Conservation (phyloP, 2,888 invertebrate genomes). For the Archips crataeganus region DNA sequence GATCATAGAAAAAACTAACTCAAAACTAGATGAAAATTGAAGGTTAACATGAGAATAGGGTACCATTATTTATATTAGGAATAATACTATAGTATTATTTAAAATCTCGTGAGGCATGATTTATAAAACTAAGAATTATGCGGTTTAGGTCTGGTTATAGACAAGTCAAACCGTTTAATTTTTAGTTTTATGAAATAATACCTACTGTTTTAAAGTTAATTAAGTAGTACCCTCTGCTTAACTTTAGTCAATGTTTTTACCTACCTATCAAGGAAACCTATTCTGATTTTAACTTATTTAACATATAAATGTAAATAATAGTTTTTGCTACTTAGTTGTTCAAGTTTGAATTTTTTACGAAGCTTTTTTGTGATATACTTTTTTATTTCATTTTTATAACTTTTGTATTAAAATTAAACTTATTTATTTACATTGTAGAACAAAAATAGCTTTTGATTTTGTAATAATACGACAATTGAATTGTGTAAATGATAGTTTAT, state of each 20-base stretch:
- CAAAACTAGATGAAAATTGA: constrained; percentile 49
- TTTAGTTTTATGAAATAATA: not conserved
- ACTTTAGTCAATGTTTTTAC: constrained; percentile 32
- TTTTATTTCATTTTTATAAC: constrained; percentile 42
- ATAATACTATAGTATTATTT: constrained; percentile 3
- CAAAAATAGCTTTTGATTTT: constrained; percentile 34
- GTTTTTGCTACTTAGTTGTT: constrained; percentile 40
- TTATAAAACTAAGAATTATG: too few species aligned
- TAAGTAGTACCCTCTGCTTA: constrained; percentile 10
- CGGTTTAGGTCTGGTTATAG: too few species aligned
- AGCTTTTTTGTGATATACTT: constrained; percentile 42
- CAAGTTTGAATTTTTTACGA: constrained; percentile 42
- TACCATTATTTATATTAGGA: constrained; percentile 44
- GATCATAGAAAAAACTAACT: constrained; percentile 19
- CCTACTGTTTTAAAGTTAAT: constrained; percentile 18
- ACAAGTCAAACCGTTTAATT: too few species aligned
- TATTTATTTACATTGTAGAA: constrained; percentile 54
- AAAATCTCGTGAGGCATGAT: too few species aligned
- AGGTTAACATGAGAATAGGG: constrained; percentile 58
- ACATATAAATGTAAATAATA: constrained; percentile 44
- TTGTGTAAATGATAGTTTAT: constrained; percentile 59
- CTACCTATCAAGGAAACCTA: constrained; percentile 45
- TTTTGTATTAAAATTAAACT: constrained; percentile 40
- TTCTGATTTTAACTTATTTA: constrained; percentile 54
- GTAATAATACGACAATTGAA: constrained; percentile 59